These are phyloP conservation scores for Odontomachus brunneus DNA, from an alignment of 1,140 invertebrate genomes.

Conservation along the genomic window DNA sequence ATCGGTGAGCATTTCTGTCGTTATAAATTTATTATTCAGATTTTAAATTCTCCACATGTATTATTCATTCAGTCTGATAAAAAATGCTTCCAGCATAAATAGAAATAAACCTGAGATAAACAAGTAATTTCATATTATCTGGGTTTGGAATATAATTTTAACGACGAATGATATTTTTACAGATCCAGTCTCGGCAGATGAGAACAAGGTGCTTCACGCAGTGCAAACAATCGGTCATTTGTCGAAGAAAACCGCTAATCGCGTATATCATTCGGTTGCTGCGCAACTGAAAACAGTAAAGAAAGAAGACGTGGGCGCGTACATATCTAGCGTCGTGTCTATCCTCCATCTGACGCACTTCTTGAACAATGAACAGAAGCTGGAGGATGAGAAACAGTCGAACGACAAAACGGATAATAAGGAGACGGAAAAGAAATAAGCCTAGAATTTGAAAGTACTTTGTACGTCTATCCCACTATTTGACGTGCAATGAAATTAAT, in stretches of 20 bases:
- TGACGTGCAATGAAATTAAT: not conserved
- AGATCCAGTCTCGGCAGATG: slow-evolving; percentile 87
- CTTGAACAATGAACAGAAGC: slow-evolving; percentile 81
- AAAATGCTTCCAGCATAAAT: too few species aligned
- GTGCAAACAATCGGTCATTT: slow-evolving; percentile 91
- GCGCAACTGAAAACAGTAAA: slow-evolving; percentile 88
- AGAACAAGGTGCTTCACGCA: slow-evolving; percentile 90
- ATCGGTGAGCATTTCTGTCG: too few species aligned
- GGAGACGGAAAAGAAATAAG: slow-evolving; percentile 19
- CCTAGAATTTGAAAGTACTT: not conserved
- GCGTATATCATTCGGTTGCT: slow-evolving; percentile 89
- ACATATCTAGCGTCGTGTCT: slow-evolving; percentile 88
- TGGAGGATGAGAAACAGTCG: slow-evolving; percentile 29
- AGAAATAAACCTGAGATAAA: too few species aligned
- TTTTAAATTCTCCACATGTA: too few species aligned
- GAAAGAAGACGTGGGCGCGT: slow-evolving; percentile 88
- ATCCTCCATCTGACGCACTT: slow-evolving; percentile 89
- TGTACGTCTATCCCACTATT: not conserved
- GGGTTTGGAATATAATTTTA: not conserved
- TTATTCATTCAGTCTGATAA: too few species aligned
- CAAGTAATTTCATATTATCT: too few species aligned
- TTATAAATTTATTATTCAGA: too few species aligned
- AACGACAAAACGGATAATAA: not conserved
- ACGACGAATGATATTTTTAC: slow-evolving; percentile 43
- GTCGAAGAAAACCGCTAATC: slow-evolving; percentile 89